Evolutionary conservation across 2,888 invertebrate species (phyloP), one percentile per base, ranked within the genome.

Genomic region (Griposia aprilina): DNA sequence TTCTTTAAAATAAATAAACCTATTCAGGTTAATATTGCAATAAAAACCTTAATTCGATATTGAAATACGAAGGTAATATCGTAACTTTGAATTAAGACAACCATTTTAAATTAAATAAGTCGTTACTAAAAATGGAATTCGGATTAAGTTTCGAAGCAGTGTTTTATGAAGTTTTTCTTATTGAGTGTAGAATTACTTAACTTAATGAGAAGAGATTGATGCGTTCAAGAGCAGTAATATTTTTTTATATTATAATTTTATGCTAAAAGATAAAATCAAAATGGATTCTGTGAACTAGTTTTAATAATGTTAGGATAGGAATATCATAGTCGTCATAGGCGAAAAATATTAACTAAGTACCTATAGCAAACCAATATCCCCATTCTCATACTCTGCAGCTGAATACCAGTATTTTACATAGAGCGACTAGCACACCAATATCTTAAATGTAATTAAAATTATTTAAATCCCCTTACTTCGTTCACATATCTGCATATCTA

Each of bases 131-230:
- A 73, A 74, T 30, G 45, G 63, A 57, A 66, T 65, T 65, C 69
- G 63, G 67, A 76, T 81, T 63, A 36, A 60, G 59, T 84, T 82
- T 66, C 74, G 69, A 68, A 41, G 57, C 52, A 74, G 63, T 66
- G 57, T 65, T 79, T 63, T 75, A 52, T 30, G 71, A 30, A n/a
- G n/a, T 23, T 65, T 68, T 76, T 74, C 36, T 76, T 67, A 68
- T 73, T 80, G 57, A 63, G 68, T 78, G 13, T 82, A 17, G 50
- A 70, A 74, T 85, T 76, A 75, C 75, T 60, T 63, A 4, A 10
- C 26, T 20, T 68, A 45, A 65, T 23, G 45, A 65, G 69, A 69
- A 50, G 15, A 45, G 13, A 74, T 63, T 55, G 52, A 74, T 48
- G 26, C 36, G 7, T 17, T 45, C 15, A 1, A 36, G 8, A 26